Evolutionary conservation across 2,113 vertebrate species (phyloP).

Genomic region (Colaptes auratus): DNA sequence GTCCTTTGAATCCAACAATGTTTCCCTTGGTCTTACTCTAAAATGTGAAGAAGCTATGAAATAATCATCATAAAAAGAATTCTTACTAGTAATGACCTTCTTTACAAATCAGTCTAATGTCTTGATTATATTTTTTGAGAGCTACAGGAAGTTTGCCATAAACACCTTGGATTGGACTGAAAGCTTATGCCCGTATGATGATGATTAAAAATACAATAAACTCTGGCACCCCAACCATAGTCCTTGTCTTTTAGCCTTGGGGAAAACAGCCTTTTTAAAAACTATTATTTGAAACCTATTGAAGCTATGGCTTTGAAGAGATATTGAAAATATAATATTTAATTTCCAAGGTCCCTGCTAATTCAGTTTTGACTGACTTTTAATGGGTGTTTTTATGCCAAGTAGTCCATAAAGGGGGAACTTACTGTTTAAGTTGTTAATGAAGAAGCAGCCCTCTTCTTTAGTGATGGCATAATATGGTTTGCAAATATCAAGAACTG

Average conservation of each 20-base stretch:
- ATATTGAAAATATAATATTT: not conserved
- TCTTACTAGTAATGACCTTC: not conserved
- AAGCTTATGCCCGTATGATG: not conserved
- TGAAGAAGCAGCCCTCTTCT: not conserved
- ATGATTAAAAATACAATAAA: slow-evolving; percentile 15
- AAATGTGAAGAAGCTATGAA: not conserved
- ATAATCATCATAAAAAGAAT: not conserved
- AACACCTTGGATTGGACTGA: not conserved
- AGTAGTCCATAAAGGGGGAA: not conserved
- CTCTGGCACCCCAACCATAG: not conserved
- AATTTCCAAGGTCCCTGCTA: slow-evolving; percentile 13
- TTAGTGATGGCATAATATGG: not conserved
- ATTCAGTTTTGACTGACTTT: slow-evolving; percentile 26
- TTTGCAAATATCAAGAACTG: not conserved
- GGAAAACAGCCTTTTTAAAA: not conserved
- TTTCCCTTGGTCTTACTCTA: not conserved
- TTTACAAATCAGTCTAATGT: not conserved
- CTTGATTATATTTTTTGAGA: not conserved
- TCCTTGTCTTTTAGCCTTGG: slow-evolving; percentile 3
- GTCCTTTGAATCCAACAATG: not conserved
- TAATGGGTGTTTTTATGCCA: not conserved
- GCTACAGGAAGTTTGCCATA: not conserved
- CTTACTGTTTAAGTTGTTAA: not conserved
- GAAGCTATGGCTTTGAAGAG: slow-evolving; percentile 35
- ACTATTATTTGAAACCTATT: not conserved